A percentile compares a stretch with the other conserved stretches of the same genome.
Conservation (phyloP, 92 coral and sea anemone genomes). For the Epizoanthus stellaris region DNA sequence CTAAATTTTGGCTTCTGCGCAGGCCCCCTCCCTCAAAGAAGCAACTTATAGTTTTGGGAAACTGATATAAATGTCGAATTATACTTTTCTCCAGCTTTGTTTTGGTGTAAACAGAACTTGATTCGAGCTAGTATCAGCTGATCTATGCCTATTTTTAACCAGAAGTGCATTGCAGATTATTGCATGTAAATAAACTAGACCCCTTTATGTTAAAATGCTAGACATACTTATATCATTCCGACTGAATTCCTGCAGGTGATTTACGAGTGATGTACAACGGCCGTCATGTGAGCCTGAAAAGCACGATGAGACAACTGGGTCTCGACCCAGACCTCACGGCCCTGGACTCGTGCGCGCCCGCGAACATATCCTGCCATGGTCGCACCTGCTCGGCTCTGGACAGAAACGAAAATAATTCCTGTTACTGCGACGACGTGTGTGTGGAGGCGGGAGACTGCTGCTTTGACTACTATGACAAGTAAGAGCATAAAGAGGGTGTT, state of each 20-base stretch:
- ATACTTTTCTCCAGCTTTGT: no score
- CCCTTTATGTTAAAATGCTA: no score
- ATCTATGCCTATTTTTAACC: no score
- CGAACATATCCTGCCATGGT: constrained; percentile 17
- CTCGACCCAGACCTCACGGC: constrained; percentile 6
- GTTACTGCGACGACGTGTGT: constrained; percentile 21
- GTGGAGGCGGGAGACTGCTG: constrained; percentile 24
- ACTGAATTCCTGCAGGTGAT: constrained; percentile 28
- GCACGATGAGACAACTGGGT: constrained; percentile 8
- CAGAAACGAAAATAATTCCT: constrained; percentile 1
- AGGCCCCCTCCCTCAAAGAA: no score
- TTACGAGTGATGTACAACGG: constrained; percentile 26
- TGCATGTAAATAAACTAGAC: no score
- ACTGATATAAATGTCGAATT: no score
- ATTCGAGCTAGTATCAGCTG: no score
- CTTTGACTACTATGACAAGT: constrained; percentile 37
- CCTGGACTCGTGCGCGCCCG: constrained; percentile 14
- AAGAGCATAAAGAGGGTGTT: not conserved
- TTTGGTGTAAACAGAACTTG: no score
- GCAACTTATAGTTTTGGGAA: no score
- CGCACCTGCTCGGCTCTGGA: constrained; percentile 11
- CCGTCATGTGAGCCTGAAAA: constrained; percentile 8
- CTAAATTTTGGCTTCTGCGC: no score
- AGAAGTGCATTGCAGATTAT: no score
- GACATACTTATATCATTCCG: no score